Percentiles rank a stretch among this genome's conserved stretches.
Evolutionary conservation across 2,797 vertebrate species (phyloP).

Genomic region (Mus minutoides): DNA sequence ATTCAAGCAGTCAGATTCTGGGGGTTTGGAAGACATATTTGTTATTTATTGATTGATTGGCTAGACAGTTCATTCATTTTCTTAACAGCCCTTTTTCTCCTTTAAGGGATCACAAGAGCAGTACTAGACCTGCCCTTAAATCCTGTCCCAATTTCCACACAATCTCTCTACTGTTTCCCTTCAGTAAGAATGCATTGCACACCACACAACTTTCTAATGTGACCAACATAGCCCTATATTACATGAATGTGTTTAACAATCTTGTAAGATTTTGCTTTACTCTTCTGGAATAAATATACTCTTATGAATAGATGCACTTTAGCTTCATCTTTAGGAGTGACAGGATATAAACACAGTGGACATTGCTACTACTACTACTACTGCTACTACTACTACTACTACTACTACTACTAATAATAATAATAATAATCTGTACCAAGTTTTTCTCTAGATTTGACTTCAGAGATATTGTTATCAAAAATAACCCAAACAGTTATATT

Average conservation of each 20-base stretch:
- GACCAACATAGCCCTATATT: not conserved
- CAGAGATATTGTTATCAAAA: not conserved
- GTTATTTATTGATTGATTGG: not conserved
- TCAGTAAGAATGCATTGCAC: not conserved
- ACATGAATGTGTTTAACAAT: not conserved
- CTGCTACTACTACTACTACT: not conserved
- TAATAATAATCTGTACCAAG: not conserved
- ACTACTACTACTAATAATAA: not conserved
- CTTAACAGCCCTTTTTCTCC: not conserved
- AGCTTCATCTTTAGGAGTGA: not conserved
- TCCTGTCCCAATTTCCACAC: not conserved
- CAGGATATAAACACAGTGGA: not conserved
- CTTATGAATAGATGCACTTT: not conserved
- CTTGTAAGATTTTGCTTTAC: not conserved
- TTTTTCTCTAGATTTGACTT: not conserved
- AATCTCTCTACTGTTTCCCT: not conserved
- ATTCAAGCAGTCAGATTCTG: not conserved
- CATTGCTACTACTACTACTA: too few relatives aligned
- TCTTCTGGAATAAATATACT: not conserved
- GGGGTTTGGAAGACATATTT: not conserved
- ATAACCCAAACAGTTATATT: not conserved
- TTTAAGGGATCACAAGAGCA: constrained; percentile 40
- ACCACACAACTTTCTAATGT: not conserved
- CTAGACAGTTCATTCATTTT: not conserved
- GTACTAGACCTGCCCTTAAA: not conserved